phyloP scores from a whole-genome alignment of 2,113 vertebrate species.

The Uria aalge region DNA sequence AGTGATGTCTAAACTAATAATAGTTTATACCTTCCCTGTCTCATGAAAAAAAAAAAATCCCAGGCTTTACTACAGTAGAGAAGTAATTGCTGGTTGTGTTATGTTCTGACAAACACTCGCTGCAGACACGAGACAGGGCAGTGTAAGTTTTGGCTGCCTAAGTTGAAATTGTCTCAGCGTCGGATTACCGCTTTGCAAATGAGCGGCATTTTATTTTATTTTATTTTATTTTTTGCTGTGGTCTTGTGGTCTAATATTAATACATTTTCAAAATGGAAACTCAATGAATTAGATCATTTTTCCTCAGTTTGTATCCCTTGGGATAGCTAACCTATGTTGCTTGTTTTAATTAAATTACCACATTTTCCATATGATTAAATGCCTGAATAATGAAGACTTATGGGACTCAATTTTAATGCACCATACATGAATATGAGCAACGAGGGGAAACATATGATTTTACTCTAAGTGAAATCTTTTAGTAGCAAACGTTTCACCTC shows the following conservation, averaged over 20 bases:
- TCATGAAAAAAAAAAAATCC: not conserved
- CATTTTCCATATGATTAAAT: conserved; percentile 78
- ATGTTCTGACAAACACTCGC: not conserved
- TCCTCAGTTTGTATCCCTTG: conserved; percentile 53
- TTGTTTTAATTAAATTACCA: conserved; percentile 81
- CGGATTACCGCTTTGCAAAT: conserved; percentile 65
- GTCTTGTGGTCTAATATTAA: conserved; percentile 72
- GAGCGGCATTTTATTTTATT: not conserved
- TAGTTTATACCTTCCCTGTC: not conserved
- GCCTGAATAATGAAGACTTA: conserved; percentile 73
- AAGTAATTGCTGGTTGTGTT: not conserved
- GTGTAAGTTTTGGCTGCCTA: conserved; percentile 51
- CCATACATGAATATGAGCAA: conserved; percentile 36
- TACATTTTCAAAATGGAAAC: conserved; percentile 74
- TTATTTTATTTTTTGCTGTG: conserved; percentile 8
- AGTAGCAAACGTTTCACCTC: conserved; percentile 39
- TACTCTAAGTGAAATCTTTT: conserved; percentile 64
- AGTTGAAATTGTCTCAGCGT: conserved; percentile 47
- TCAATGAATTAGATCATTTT: conserved; percentile 73
- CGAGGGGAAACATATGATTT: conserved; percentile 50
- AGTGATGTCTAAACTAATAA: not conserved
- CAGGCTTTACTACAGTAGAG: not conserved
- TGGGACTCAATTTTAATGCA: conserved; percentile 60
- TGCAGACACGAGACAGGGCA: conserved; percentile 49
- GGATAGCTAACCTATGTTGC: conserved; percentile 62